Conservation (phyloP, 2,888 invertebrate genomes). For the Xestoiulus laeticollis region DNA sequence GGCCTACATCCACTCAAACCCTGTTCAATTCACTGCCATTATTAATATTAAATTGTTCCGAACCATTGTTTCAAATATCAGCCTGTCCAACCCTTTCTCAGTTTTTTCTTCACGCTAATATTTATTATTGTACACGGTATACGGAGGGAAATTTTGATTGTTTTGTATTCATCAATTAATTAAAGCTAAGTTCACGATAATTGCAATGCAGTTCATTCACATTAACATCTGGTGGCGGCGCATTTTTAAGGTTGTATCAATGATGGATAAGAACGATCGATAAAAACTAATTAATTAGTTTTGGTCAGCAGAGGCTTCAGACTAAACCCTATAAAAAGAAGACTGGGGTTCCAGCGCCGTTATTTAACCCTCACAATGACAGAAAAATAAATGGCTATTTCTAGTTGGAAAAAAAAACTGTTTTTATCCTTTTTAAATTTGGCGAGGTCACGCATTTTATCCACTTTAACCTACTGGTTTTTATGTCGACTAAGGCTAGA, state of each 20-base stretch:
- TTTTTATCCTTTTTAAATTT: too few relatives aligned
- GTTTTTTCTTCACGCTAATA: background rate
- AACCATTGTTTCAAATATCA: background rate
- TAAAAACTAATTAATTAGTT: constrained; percentile 8
- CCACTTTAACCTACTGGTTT: too few relatives aligned
- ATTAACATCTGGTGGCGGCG: background rate
- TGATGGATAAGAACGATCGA: background rate
- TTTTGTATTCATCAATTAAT: background rate
- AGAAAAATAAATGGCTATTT: too few relatives aligned
- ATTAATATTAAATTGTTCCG: background rate
- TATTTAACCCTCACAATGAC: too few relatives aligned
- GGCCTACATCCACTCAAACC: background rate
- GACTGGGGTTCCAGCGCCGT: too few relatives aligned
- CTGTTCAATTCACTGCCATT: background rate
- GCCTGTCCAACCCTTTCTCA: background rate
- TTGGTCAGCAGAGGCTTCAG: background rate
- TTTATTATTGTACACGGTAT: background rate
- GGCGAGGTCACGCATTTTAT: too few relatives aligned
- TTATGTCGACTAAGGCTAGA: too few relatives aligned
- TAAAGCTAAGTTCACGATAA: background rate
- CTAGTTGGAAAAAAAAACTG: too few relatives aligned
- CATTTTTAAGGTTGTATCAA: background rate
- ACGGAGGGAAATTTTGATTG: background rate
- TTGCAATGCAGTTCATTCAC: background rate
- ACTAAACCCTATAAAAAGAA: background rate